Conservation (phyloP, 2,888 invertebrate species). For the Crocallis elinguaria region DNA sequence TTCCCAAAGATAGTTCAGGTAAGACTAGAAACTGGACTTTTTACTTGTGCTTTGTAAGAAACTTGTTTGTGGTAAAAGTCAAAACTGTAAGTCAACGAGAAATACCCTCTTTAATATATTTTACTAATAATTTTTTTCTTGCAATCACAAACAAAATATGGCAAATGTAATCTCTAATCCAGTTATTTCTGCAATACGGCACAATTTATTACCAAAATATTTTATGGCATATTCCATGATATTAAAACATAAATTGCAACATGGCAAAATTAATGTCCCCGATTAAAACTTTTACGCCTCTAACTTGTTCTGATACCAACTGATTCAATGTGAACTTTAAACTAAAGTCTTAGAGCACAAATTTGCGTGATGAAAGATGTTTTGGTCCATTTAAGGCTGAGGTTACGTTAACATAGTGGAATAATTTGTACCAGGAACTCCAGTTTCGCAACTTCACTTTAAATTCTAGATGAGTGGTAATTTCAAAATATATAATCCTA, state of each 20-base stretch:
- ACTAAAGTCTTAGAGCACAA: background rate
- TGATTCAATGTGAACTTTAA: slow-evolving; percentile 14
- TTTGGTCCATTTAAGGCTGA: slow-evolving; percentile 2
- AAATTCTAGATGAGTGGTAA: background rate
- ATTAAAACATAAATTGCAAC: slow-evolving; percentile 28
- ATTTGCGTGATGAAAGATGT: background rate
- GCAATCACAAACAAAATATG: background rate
- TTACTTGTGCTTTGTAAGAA: too few species aligned
- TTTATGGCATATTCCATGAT: slow-evolving; percentile 11
- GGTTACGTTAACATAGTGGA: slow-evolving; percentile 9
- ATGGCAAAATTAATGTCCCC: slow-evolving; percentile 27
- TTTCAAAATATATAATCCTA: too few species aligned
- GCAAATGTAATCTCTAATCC: background rate
- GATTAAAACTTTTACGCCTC: slow-evolving; percentile 28
- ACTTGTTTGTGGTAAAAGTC: too few species aligned
- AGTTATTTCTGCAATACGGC: background rate
- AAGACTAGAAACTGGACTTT: too few species aligned
- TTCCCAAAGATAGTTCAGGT: too few species aligned
- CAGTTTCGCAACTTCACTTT: background rate
- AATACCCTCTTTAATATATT: too few species aligned
- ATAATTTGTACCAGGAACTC: slow-evolving; percentile 10
- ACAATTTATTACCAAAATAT: slow-evolving; percentile 12
- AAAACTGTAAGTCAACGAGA: too few species aligned
- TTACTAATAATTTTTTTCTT: background rate
- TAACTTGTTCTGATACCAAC: slow-evolving; percentile 4